phyloP scores from a whole-genome alignment of 2,888 invertebrate species.

The Drosophila acutilabella region DNA sequence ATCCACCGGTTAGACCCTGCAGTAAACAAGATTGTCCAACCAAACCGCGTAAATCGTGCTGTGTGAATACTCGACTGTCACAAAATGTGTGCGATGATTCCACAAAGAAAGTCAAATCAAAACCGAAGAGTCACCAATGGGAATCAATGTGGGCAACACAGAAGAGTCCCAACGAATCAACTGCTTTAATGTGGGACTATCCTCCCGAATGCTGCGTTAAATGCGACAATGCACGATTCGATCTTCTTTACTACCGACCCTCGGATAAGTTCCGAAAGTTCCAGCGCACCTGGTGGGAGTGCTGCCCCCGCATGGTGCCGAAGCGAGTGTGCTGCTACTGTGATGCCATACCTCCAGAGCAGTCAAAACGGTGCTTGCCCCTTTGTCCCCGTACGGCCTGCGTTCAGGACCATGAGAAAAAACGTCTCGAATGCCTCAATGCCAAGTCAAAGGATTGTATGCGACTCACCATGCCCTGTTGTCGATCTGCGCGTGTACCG shows the following conservation, averaged over 20 bases:
- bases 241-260: conserved; percentile 59
- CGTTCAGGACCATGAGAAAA: conserved; percentile 1
- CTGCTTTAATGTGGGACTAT: conserved; percentile 4
- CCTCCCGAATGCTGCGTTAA: conserved; percentile 47
- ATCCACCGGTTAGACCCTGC: conserved; percentile 29
- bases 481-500: conserved; percentile 52
- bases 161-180: not conserved
- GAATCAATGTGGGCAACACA: conserved; percentile 51
- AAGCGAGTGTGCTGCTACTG: conserved; percentile 43
- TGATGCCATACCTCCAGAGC: conserved; percentile 49
- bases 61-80: not conserved
- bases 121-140: not conserved
- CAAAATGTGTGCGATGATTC: conserved; percentile 3
- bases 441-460: conserved; percentile 21
- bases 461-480: conserved; percentile 52
- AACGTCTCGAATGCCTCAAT: conserved; percentile 12
- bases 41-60: conserved; percentile 1
- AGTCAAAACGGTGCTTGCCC: conserved; percentile 19
- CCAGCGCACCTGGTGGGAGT: conserved; percentile 71
- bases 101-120: not conserved
- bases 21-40: conserved; percentile 9
- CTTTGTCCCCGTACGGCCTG: conserved; percentile 31
- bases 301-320: conserved; percentile 50
- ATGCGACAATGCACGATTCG: conserved; percentile 52
- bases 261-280: conserved; percentile 46